Evolutionary conservation across 2,113 vertebrate species (phyloP).

Genomic region (Dendrocopos noguchii): DNA sequence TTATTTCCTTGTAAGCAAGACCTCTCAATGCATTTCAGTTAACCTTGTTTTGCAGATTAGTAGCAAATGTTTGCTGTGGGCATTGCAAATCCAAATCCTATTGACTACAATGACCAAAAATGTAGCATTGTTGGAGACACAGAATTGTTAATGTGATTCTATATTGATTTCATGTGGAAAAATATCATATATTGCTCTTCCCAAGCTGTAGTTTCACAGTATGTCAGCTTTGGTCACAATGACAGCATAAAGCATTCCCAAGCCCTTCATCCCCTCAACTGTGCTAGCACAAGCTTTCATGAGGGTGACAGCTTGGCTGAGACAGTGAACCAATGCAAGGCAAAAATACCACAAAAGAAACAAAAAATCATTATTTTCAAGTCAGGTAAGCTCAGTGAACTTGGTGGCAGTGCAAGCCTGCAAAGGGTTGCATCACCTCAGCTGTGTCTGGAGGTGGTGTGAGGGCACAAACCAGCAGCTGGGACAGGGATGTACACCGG

Average conservation of each 20-base stretch:
- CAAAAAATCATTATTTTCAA: background rate
- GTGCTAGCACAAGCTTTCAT: background rate
- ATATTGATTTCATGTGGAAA: background rate
- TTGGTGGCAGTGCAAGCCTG: background rate
- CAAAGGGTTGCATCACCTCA: background rate
- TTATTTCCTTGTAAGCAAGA: background rate
- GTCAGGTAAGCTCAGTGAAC: background rate
- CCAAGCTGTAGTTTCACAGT: background rate
- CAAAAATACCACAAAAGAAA: background rate
- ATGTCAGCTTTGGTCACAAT: background rate
- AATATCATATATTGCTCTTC: background rate
- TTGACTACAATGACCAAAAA: background rate
- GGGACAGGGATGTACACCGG: fast-evolving
- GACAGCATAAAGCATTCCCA: background rate
- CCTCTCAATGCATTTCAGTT: background rate
- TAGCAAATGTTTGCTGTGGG: background rate
- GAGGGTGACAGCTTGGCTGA: background rate
- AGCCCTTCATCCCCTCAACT: background rate
- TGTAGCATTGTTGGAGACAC: background rate
- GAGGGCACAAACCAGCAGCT: background rate
- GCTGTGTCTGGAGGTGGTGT: background rate
- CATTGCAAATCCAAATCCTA: background rate
- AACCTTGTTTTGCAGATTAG: background rate
- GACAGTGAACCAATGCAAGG: background rate
- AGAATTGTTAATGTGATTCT: background rate